Conservation (phyloP, 2,888 invertebrate species). For the Hirtodrosophila histrioides region DNA sequence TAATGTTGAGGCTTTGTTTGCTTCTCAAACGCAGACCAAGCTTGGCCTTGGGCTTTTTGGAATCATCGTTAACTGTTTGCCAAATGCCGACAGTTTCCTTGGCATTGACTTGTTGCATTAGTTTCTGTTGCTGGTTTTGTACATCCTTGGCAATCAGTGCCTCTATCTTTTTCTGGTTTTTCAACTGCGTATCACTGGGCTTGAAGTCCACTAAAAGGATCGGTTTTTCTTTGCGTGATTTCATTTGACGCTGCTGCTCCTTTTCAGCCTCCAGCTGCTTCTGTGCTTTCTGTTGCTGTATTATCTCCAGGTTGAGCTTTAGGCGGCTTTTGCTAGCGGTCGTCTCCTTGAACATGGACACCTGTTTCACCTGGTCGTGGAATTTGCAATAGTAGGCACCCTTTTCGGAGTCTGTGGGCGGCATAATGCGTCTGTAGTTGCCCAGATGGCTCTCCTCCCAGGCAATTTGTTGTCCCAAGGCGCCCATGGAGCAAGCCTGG, state of each 20-base stretch:
- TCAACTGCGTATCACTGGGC: neutral
- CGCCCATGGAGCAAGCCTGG: constrained; percentile 80
- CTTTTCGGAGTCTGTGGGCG: constrained; percentile 85
- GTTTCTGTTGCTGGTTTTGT: constrained; percentile 27
- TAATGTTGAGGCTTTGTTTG: constrained; percentile 13
- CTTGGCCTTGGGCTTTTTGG: neutral
- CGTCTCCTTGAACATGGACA: constrained; percentile 87
- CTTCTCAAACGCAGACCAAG: neutral
- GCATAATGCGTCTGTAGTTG: constrained; percentile 89
- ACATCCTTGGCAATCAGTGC: constrained; percentile 29
- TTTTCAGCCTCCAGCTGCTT: constrained; percentile 1
- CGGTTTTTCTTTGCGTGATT: neutral
- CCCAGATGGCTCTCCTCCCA: constrained; percentile 91
- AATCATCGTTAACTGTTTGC: constrained; percentile 7
- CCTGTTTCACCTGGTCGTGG: constrained; percentile 89
- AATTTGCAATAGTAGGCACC: constrained; percentile 88
- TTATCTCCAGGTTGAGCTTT: constrained; percentile 86
- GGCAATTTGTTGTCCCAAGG: constrained; percentile 87
- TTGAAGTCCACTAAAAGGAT: neutral
- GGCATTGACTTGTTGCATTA: neutral
- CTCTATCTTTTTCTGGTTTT: constrained; percentile 3
- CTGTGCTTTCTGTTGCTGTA: constrained; percentile 16
- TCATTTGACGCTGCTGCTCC: neutral
- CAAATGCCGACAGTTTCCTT: constrained; percentile 22
- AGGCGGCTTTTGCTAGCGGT: constrained; percentile 90